Evolutionary conservation across 1,140 invertebrate species (phyloP), one percentile per base, ranked within the genome.

Genomic region (Cydia splendana): DNA sequence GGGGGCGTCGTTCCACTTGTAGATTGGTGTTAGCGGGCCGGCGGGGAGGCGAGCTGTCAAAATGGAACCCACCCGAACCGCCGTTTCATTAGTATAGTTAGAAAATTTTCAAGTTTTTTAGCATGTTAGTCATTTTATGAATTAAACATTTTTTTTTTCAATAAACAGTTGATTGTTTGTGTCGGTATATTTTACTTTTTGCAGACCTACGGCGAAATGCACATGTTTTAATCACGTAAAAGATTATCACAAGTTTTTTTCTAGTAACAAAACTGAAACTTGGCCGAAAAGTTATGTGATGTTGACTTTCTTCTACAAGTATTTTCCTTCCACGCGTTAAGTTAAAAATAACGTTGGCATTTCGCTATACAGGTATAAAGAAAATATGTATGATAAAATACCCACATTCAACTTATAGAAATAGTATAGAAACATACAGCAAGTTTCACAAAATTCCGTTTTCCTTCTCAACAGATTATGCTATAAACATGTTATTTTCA

Each of bases 21-120:
- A 42, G 18, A 71, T 71, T 71, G 30, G 67, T 71, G 67, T 71
- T 71, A 71, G 67, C 38, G 34, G 67, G 67, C 34, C 67, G 67
- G 7, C 18, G 67, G 30, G 28, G 67, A 38, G 67, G 34, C 67
- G 67, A 18, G 38, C 30, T 71, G 67, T 69, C 67, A 20, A 38
- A 71, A 38, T 42, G 67, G 67, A 71, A 38, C 34, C 34, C 67
- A 38, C 38, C 67, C 57, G 20, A 57, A 1, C 53, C 18, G 53
- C 20, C 9, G 2, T 62, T 62, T 62, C 57, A 62, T 10, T 24
- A 3, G 20, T 62, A 5, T 62, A 62, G 9, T 62, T 62, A 62
- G 57, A 24, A 62, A 24, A 62, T 12, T 3, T 12, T 24, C 4
- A 24, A 1, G 15, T 15, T 51, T 51, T 51, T 15, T 13, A 0